Conservation (phyloP, 2,888 invertebrate genomes). For the Brachylomia viminalis region DNA sequence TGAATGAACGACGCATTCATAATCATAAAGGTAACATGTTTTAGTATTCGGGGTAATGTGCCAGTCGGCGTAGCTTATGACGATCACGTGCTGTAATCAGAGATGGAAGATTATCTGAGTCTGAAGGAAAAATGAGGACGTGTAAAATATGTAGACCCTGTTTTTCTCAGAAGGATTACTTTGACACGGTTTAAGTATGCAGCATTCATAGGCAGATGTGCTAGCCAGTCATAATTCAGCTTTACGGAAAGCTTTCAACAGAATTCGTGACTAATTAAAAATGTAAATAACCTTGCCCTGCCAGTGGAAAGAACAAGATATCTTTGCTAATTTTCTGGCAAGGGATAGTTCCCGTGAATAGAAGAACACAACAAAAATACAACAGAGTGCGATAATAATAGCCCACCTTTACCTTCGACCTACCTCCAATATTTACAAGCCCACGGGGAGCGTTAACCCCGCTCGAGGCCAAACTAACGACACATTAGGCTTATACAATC, state of each 20-base stretch:
- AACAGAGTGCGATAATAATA: neutral
- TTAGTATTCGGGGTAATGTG: constrained; percentile 56
- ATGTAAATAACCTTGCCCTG: neutral
- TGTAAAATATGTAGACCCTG: neutral
- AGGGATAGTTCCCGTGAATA: neutral
- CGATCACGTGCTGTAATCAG: constrained; percentile 52
- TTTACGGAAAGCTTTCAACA: neutral
- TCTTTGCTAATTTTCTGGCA: neutral
- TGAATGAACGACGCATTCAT: constrained; percentile 57
- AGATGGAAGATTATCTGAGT: constrained; percentile 44
- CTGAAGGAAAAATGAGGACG: constrained; percentile 16
- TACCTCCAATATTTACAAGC: constrained; percentile 28
- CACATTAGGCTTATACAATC: constrained; percentile 58
- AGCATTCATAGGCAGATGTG: neutral
- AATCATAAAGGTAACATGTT: constrained; percentile 61
- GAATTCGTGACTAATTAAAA: neutral
- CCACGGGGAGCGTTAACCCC: constrained; percentile 33
- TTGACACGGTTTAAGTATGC: neutral
- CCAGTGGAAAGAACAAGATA: neutral
- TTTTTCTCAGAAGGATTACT: neutral
- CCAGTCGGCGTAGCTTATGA: constrained; percentile 18
- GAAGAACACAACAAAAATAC: neutral
- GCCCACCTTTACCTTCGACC: constrained; percentile 9
- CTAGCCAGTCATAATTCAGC: neutral
- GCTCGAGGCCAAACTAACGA: constrained; percentile 50